phyloP scores from a whole-genome alignment of 1,140 invertebrate species.

The Ephestia elutella region DNA sequence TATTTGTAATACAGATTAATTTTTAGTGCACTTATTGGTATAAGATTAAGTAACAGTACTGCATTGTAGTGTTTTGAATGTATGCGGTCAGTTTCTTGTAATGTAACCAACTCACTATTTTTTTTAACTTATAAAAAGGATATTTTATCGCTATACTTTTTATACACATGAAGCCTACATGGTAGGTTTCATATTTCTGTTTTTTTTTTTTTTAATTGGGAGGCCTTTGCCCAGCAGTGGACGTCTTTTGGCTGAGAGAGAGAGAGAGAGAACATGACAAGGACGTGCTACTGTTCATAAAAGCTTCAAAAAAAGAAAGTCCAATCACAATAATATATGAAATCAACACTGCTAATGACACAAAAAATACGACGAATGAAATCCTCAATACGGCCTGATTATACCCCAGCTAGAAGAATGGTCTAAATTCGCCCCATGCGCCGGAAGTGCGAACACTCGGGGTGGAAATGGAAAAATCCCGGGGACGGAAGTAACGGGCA shows the following conservation, averaged over 20 bases:
- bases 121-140: neutral
- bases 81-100: constrained; percentile 13
- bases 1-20: too few species aligned
- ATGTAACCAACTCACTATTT: neutral
- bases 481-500: neutral
- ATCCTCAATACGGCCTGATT: neutral
- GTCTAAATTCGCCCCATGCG: neutral
- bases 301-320: too few species aligned
- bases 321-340: too few species aligned
- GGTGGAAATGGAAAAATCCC: constrained; percentile 4
- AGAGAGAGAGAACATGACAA: too few species aligned
- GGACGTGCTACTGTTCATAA: too few species aligned
- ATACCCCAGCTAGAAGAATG: neutral
- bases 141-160: neutral
- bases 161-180: neutral
- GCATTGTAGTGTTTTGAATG: constrained; percentile 1
- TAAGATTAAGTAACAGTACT: constrained; percentile 11
- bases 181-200: too few species aligned
- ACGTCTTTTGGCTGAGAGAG: too few species aligned
- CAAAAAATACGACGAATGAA: too few species aligned
- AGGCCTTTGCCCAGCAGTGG: too few species aligned
- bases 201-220: too few species aligned
- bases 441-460: neutral
- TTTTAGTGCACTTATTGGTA: neutral
- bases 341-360: too few species aligned